phyloP scores from a whole-genome alignment of 2,888 invertebrate species.

The Drosophila planitibia region DNA sequence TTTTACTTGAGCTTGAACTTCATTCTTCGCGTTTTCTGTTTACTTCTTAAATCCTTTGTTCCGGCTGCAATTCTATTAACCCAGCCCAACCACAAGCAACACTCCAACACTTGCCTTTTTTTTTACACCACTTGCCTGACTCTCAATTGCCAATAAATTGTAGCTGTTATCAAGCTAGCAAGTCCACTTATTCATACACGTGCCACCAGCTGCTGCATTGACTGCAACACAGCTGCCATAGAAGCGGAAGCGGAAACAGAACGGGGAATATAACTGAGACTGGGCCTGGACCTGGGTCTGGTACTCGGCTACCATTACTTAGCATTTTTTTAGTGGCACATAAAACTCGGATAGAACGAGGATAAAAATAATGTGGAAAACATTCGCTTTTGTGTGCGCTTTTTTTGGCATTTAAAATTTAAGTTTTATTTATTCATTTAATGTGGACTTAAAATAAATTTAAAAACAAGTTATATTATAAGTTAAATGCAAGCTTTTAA shows the following conservation, averaged over 20 bases:
- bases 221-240: slow-evolving; percentile 10
- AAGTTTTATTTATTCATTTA: neutral
- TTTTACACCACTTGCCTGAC: slow-evolving; percentile 38
- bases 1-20: slow-evolving; percentile 68
- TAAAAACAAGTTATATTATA: neutral
- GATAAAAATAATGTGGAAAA: neutral
- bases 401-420: neutral
- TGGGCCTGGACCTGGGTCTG: slow-evolving; percentile 1
- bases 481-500: neutral
- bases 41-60: slow-evolving; percentile 54
- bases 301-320: slow-evolving; percentile 30
- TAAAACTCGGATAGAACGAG: slow-evolving; percentile 21
- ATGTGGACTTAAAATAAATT: neutral
- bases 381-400: slow-evolving; percentile 13
- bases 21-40: slow-evolving; percentile 18
- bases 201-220: slow-evolving; percentile 60
- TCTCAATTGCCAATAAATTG: slow-evolving; percentile 74
- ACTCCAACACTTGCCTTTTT: neutral
- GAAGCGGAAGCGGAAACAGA: slow-evolving; percentile 4
- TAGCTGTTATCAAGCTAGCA: slow-evolving; percentile 66
- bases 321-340: slow-evolving; percentile 30
- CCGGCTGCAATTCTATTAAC: slow-evolving; percentile 69
- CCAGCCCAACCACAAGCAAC: slow-evolving; percentile 24
- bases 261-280: slow-evolving; percentile 1
- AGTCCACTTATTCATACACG: slow-evolving; percentile 73